These are phyloP conservation scores for Pseudochromis fuscus DNA, from an alignment of 2,797 vertebrate genomes.

Conservation along the genomic window DNA sequence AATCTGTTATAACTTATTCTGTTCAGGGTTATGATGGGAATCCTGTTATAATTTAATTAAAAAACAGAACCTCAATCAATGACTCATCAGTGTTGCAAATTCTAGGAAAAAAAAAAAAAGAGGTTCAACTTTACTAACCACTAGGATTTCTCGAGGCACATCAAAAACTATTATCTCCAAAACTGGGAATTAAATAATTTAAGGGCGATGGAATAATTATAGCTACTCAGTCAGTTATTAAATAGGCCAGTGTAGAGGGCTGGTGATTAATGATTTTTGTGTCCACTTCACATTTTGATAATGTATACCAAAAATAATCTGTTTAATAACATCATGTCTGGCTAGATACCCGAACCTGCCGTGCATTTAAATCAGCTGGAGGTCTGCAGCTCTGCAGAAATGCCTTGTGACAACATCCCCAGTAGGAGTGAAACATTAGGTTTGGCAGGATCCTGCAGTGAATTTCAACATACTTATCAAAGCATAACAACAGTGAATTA, in stretches of 20 bases:
- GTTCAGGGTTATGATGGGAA: neutral
- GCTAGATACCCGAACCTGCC: conserved; percentile 5
- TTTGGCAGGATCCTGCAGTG: conserved; percentile 40
- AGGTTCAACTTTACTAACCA: conserved; percentile 2
- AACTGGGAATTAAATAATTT: conserved; percentile 32
- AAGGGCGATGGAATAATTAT: conserved; percentile 16
- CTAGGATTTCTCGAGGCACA: conserved; percentile 11
- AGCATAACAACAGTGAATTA: conserved; percentile 37
- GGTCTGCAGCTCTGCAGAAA: conserved; percentile 21
- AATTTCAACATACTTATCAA: conserved; percentile 48
- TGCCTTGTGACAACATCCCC: conserved; percentile 16
- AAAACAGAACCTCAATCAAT: conserved; percentile 2
- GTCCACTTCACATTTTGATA: conserved; percentile 3
- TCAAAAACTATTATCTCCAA: conserved; percentile 32
- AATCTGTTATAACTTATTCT: neutral
- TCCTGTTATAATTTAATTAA: conserved; percentile 1
- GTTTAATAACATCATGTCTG: conserved; percentile 22
- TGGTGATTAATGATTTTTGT: neutral
- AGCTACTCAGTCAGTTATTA: conserved; percentile 23
- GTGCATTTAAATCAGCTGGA: conserved; percentile 24
- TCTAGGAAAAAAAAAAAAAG: too few relatives aligned
- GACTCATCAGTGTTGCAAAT: neutral
- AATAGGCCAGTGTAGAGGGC: conserved; percentile 15
- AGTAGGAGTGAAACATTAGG: conserved; percentile 13
- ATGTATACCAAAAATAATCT: conserved; percentile 8